Evolutionary conservation across 1,140 invertebrate genomes (phyloP).

Genomic region (Steinernema feltiae): DNA sequence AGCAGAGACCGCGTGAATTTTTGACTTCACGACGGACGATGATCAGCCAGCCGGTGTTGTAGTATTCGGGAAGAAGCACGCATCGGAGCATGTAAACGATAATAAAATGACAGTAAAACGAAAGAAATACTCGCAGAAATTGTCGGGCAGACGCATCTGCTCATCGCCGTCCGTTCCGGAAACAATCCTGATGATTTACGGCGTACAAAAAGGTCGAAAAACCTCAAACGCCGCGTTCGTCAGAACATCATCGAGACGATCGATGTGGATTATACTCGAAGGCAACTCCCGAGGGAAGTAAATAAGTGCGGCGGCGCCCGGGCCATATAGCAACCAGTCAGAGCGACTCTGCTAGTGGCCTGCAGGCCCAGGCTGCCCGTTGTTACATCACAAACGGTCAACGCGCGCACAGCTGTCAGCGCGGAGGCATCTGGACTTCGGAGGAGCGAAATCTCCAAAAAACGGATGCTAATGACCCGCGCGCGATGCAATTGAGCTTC

Average conservation of each 20-base stretch:
- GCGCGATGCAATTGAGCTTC: neutral
- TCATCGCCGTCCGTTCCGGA: neutral
- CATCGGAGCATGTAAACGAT: no score
- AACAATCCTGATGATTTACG: neutral
- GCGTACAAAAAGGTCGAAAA: neutral
- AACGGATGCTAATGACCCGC: neutral
- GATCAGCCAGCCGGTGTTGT: no score
- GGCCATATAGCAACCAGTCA: neutral
- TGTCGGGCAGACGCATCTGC: no score
- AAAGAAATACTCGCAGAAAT: no score
- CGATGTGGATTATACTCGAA: no score
- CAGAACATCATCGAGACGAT: no score
- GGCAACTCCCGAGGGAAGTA: neutral
- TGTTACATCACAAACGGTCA: conserved; percentile 9
- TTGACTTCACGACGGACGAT: no score
- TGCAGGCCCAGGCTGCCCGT: neutral
- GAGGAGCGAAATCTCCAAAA: neutral
- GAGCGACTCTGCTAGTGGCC: neutral
- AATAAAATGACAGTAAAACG: no score
- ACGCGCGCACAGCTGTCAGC: neutral
- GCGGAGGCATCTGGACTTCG: neutral
- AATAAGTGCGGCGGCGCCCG: neutral
- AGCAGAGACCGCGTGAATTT: no score
- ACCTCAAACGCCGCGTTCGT: neutral
- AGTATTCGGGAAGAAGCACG: no score